A percentile compares a stretch with the other conserved stretches of the same genome.
phyloP scores from a whole-genome alignment of 1,140 invertebrate species.

The Drosophila kikkawai region DNA sequence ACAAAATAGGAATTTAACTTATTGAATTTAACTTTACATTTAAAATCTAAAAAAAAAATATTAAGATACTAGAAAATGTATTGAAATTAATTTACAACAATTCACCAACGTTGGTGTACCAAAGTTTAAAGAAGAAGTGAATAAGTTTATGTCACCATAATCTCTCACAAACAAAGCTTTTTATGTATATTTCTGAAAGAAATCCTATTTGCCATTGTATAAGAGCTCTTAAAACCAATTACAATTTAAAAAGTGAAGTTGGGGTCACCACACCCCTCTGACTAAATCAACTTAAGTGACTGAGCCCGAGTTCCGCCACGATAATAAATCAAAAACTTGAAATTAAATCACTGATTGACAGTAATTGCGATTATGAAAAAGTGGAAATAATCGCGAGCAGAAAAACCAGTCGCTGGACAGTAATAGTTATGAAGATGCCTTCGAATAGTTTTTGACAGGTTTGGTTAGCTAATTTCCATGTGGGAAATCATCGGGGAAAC shows the following conservation, averaged over 20 bases:
- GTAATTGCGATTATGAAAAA: slow-evolving; percentile 44
- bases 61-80: neutral
- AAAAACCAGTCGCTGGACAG: slow-evolving; percentile 19
- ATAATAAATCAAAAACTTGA: slow-evolving; percentile 39
- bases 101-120: neutral
- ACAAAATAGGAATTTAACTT: neutral
- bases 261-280: slow-evolving; percentile 21
- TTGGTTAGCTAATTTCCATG: slow-evolving; percentile 54
- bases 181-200: no score
- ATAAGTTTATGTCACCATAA: neutral
- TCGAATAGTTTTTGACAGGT: slow-evolving; percentile 74
- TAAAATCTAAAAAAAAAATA: neutral
- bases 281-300: slow-evolving; percentile 8
- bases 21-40: neutral
- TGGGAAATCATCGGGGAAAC: slow-evolving; percentile 11
- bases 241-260: neutral
- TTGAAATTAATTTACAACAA: slow-evolving; percentile 1
- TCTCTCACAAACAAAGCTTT: no score
- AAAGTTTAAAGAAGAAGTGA: no score
- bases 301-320: slow-evolving; percentile 13
- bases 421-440: slow-evolving; percentile 72
- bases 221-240: slow-evolving; percentile 1
- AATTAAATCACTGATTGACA: slow-evolving; percentile 40
- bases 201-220: slow-evolving; percentile 5
- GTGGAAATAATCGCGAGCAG: slow-evolving; percentile 30